These are phyloP conservation scores for Pseudochromis fuscus DNA, from an alignment of 2,797 vertebrate species.

Conservation along the genomic window DNA sequence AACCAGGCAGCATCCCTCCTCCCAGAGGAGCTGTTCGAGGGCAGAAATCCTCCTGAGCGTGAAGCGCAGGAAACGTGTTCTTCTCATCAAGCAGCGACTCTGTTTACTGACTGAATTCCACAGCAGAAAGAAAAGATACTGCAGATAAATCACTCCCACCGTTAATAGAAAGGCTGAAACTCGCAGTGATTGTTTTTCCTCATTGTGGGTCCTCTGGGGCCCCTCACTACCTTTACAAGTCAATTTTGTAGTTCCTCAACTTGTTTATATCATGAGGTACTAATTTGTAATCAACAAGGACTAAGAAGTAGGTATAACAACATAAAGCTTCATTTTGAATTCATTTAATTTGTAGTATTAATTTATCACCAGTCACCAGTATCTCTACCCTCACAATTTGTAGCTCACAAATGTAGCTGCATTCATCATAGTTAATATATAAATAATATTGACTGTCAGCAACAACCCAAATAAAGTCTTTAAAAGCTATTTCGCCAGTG, in stretches of 20 bases:
- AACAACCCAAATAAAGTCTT: no score
- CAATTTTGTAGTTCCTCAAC: not conserved
- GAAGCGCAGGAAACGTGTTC: constrained; percentile 77
- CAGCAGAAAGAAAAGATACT: constrained; percentile 56
- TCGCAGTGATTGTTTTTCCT: constrained; percentile 42
- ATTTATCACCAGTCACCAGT: not conserved
- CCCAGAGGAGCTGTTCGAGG: constrained; percentile 38
- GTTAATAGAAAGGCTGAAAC: constrained; percentile 29
- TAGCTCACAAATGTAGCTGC: not conserved
- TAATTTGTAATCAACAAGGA: not conserved
- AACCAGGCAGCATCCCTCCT: constrained; percentile 2
- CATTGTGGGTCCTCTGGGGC: not conserved
- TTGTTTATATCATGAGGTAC: not conserved
- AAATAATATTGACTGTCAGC: no score
- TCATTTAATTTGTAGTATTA: not conserved
- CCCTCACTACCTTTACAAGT: not conserved
- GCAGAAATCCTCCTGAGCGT: constrained; percentile 47
- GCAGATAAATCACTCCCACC: constrained; percentile 50
- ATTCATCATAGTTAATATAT: not conserved
- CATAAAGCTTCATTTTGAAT: not conserved
- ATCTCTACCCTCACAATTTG: not conserved
- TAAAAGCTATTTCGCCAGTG: not conserved
- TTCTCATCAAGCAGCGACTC: constrained; percentile 77
- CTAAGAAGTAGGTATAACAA: not conserved
- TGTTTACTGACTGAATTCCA: constrained; percentile 78